Evolutionary conservation across 1,140 invertebrate genomes (phyloP).

Genomic region (Trissolcus basalis): DNA sequence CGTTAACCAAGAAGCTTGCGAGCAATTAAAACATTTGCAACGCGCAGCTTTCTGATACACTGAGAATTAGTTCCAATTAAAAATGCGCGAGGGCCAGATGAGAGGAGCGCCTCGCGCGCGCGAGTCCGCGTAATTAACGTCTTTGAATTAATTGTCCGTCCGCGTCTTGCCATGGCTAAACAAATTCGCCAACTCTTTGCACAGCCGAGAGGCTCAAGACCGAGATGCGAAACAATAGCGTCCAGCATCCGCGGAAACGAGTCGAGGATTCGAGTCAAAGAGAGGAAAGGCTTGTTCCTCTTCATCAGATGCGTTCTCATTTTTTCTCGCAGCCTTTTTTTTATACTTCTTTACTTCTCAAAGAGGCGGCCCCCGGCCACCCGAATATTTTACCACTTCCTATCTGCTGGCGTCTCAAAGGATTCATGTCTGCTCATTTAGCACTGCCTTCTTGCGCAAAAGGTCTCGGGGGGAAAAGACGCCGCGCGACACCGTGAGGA

Average conservation of each 20-base stretch:
- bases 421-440: neutral
- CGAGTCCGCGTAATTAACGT: slow-evolving; percentile 34
- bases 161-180: slow-evolving; percentile 9
- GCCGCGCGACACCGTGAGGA: neutral
- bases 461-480: neutral
- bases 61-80: slow-evolving; percentile 49
- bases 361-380: slow-evolving; percentile 42
- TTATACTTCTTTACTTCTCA: slow-evolving; percentile 59
- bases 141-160: slow-evolving; percentile 27
- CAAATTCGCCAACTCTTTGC: slow-evolving; percentile 23
- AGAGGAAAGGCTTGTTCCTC: slow-evolving; percentile 66
- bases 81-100: slow-evolving; percentile 51
- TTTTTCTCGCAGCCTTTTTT: neutral
- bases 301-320: slow-evolving; percentile 59
- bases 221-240: slow-evolving; percentile 22
- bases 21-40: slow-evolving; percentile 48
- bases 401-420: neutral
- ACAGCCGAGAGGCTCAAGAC: no score
- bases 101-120: slow-evolving; percentile 6
- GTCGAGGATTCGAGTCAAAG: slow-evolving; percentile 62
- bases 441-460: neutral
- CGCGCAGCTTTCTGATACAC: slow-evolving; percentile 25
- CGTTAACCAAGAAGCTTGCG: slow-evolving; percentile 40
- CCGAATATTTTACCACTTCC: neutral
- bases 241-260: slow-evolving; percentile 1